phyloP scores from a whole-genome alignment of 2,113 vertebrate species.

The Orthonyx spaldingii region DNA sequence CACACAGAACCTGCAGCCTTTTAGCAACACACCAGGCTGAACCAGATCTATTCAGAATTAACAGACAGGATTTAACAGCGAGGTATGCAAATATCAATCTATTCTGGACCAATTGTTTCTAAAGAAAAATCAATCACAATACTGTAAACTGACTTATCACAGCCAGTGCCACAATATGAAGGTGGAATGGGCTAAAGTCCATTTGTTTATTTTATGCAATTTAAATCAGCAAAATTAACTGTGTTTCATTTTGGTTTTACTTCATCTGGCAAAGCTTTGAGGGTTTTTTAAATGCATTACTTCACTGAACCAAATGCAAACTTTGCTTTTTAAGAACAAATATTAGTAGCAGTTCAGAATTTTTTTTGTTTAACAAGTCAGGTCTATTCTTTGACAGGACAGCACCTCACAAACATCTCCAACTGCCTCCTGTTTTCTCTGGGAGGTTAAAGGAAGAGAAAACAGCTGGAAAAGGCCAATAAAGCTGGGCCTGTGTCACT shows the following conservation, averaged over 20 bases:
- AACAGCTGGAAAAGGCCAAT: background rate
- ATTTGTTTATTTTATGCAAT: background rate
- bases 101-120: background rate
- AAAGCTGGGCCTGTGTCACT: background rate
- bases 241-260: background rate
- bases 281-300: constrained; percentile 3
- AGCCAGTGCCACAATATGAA: background rate
- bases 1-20: background rate
- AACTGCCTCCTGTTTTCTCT: background rate
- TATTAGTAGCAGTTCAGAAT: background rate
- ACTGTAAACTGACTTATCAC: constrained; percentile 44
- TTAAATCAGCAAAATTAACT: constrained; percentile 26
- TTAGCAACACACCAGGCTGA: background rate
- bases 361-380: background rate
- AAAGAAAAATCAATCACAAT: background rate
- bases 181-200: background rate
- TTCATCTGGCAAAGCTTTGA: constrained; percentile 44
- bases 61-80: background rate
- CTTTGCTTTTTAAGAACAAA: background rate
- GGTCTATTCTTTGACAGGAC: background rate
- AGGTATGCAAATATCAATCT: background rate
- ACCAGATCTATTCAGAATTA: background rate
- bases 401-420: background rate
- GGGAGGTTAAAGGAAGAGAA: background rate
- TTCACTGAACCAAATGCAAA: background rate